Conservation (phyloP, 2,797 vertebrate genomes). For the Argya squamiceps region DNA sequence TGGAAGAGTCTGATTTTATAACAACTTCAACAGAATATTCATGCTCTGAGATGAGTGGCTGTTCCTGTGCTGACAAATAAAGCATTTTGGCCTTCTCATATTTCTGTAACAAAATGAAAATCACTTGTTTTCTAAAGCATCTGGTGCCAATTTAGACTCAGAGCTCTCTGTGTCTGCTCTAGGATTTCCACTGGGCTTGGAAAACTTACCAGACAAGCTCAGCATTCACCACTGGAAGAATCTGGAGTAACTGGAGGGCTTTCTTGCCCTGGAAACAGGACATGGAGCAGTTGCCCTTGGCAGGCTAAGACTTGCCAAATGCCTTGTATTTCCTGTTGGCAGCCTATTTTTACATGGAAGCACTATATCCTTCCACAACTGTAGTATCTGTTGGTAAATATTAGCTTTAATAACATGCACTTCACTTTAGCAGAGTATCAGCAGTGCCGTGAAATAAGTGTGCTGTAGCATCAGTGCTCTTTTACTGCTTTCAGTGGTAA, state of each 20-base stretch:
- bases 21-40: conserved; percentile 1
- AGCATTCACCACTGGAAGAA: conserved; percentile 28
- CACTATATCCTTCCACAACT: not conserved
- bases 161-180: conserved; percentile 44
- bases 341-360: not conserved
- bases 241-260: conserved; percentile 23
- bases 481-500: not conserved
- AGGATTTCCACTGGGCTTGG: not conserved
- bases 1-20: conserved; percentile 14
- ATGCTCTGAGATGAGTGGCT: conserved; percentile 14
- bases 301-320: not conserved
- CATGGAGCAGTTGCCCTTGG: conserved; percentile 17
- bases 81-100: conserved; percentile 6
- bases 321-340: conserved; percentile 42
- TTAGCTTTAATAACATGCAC: not conserved
- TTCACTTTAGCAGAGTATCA: not conserved
- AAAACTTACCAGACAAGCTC: conserved; percentile 54
- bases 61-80: conserved; percentile 35
- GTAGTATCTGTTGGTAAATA: conserved; percentile 16
- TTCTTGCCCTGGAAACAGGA: conserved; percentile 52
- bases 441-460: not conserved
- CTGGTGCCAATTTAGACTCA: conserved; percentile 35
- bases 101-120: conserved; percentile 33
- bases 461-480: not conserved
- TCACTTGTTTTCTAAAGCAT: conserved; percentile 28